Conservation (phyloP, 2,888 invertebrate genomes). For the Myopa tessellatipennis region DNA sequence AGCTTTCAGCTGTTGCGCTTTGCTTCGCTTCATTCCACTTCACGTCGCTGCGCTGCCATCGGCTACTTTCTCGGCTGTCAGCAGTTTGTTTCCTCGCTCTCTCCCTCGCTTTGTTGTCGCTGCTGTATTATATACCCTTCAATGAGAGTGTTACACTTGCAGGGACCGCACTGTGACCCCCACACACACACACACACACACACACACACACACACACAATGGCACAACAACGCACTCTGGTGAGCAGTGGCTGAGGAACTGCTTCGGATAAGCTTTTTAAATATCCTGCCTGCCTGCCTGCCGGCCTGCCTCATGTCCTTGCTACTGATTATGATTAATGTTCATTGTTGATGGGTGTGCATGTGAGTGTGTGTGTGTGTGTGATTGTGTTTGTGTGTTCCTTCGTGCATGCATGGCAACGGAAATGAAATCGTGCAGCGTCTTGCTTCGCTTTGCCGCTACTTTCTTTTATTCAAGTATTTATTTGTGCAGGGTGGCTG, state of each 20-base stretch:
- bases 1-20: constrained; percentile 12
- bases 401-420: constrained; percentile 11
- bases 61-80: neutral
- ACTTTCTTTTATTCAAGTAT: constrained; percentile 17
- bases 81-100: neutral
- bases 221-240: neutral
- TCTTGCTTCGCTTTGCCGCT: constrained; percentile 6
- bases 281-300: constrained; percentile 30
- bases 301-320: constrained; percentile 31
- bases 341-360: neutral
- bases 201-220: neutral
- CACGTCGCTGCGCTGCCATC: neutral
- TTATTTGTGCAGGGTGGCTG: neutral
- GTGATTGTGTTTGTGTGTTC: neutral
- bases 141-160: constrained; percentile 23
- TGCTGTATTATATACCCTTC: constrained; percentile 30
- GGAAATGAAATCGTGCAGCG: constrained; percentile 37
- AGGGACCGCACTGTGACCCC: constrained; percentile 30
- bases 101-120: neutral
- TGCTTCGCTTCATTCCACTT: neutral
- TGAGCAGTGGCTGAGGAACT: neutral
- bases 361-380: constrained; percentile 17
- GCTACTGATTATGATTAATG: constrained; percentile 42
- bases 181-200: neutral
- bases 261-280: constrained; percentile 20